A percentile compares a stretch with the other conserved stretches of the same genome.
phyloP scores from a whole-genome alignment of 2,888 invertebrate species.

The Orthonevra nobilis region DNA sequence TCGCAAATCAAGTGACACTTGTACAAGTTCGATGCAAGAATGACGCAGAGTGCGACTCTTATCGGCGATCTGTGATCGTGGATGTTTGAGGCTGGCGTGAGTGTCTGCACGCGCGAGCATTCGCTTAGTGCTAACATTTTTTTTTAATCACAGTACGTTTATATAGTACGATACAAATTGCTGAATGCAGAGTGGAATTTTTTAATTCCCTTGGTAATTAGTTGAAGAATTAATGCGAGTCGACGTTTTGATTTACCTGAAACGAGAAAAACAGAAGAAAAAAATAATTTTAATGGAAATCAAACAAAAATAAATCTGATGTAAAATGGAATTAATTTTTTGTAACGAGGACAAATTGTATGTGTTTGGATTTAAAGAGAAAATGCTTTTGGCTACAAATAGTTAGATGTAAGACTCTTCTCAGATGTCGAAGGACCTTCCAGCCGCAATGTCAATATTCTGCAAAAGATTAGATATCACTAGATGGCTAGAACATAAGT shows the following conservation, averaged over 20 bases:
- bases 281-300: constrained; percentile 60
- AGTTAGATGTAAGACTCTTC: too few species aligned
- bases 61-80: constrained; percentile 17
- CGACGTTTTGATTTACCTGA: constrained; percentile 54
- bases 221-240: constrained; percentile 47
- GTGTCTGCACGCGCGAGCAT: neutral
- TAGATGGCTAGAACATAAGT: too few species aligned
- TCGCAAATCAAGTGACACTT: constrained; percentile 63
- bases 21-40: constrained; percentile 9
- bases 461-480: too few species aligned
- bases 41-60: constrained; percentile 34
- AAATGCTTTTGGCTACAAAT: too few species aligned
- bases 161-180: constrained; percentile 48
- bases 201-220: constrained; percentile 60
- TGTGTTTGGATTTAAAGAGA: constrained; percentile 32
- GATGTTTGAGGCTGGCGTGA: constrained; percentile 13
- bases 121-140: constrained; percentile 23
- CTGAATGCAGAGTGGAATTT: constrained; percentile 64
- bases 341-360: constrained; percentile 31
- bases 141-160: constrained; percentile 16
- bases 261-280: constrained; percentile 42
- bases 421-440: too few species aligned
- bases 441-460: too few species aligned
- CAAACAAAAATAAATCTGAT: constrained; percentile 20
- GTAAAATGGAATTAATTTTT: constrained; percentile 17